phyloP scores from a whole-genome alignment of 1,140 invertebrate genomes.

The Zaprionus africanus region DNA sequence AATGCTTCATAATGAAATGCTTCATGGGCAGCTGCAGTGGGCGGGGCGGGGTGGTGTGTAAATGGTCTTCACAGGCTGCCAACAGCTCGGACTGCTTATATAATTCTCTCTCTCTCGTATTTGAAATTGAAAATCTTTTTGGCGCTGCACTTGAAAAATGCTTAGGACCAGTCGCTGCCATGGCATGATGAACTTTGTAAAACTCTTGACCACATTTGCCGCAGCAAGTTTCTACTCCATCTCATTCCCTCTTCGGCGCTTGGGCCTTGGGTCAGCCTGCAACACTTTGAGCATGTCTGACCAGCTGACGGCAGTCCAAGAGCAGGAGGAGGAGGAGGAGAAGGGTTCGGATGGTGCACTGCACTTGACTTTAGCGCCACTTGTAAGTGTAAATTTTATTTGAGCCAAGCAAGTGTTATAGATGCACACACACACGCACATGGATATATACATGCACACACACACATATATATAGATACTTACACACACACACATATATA shows the following conservation, averaged over 20 bases:
- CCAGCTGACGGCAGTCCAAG: conserved; percentile 66
- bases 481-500: neutral
- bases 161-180: conserved; percentile 63
- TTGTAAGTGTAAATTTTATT: conserved; percentile 82
- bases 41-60: conserved; percentile 22
- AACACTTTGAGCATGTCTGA: conserved; percentile 68
- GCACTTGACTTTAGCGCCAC: conserved; percentile 79
- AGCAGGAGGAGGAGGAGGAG: neutral
- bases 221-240: conserved; percentile 31
- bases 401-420: conserved; percentile 65
- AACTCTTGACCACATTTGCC: conserved; percentile 80
- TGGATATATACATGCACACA: conserved; percentile 16
- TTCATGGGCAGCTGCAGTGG: neutral
- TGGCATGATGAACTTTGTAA: conserved; percentile 75
- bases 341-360: conserved; percentile 25
- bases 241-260: neutral
- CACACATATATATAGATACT: neutral
- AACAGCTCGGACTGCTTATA: conserved; percentile 58
- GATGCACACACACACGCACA: conserved; percentile 34
- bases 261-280: conserved; percentile 35
- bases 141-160: conserved; percentile 77
- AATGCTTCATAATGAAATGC: conserved; percentile 44
- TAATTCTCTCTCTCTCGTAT: conserved; percentile 54
- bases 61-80: conserved; percentile 54
- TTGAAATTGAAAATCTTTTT: conserved; percentile 82